These are phyloP conservation scores for Carterocephalus palaemon DNA, from an alignment of 2,888 invertebrate species.

Conservation along the genomic window DNA sequence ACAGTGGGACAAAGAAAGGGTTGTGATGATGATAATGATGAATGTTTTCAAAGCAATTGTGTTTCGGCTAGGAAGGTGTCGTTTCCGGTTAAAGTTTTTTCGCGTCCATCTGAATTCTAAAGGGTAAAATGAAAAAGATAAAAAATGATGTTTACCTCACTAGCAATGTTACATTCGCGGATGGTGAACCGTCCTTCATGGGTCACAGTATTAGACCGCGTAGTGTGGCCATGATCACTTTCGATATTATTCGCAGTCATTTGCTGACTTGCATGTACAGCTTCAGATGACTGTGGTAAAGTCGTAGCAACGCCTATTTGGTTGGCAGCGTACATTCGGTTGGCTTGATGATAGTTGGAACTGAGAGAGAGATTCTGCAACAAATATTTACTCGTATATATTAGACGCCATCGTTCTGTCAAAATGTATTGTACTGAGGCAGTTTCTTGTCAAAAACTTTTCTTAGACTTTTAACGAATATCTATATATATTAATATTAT, in stretches of 20 bases:
- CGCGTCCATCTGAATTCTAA: too few relatives aligned
- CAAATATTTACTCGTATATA: neutral
- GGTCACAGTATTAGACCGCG: conserved; percentile 45
- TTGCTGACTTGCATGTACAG: conserved; percentile 43
- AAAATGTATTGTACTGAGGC: too few relatives aligned
- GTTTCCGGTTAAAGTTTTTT: too few relatives aligned
- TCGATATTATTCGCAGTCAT: conserved; percentile 47
- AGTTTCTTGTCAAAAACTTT: too few relatives aligned
- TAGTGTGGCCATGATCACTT: conserved; percentile 45
- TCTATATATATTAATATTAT: too few relatives aligned
- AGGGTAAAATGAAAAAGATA: too few relatives aligned
- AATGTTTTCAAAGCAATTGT: too few relatives aligned
- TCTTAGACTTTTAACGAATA: too few relatives aligned
- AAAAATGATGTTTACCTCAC: conserved; percentile 32
- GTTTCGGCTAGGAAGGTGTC: too few relatives aligned
- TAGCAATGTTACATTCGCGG: conserved; percentile 42
- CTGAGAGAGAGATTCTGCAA: conserved; percentile 55
- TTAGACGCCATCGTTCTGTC: too few relatives aligned
- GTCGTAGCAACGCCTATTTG: conserved; percentile 75
- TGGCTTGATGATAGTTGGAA: conserved; percentile 56
- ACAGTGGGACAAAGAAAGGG: too few relatives aligned
- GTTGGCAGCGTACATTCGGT: conserved; percentile 67
- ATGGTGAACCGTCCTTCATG: conserved; percentile 56
- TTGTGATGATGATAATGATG: too few relatives aligned
- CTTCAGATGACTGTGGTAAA: conserved; percentile 58